A percentile compares a stretch with the other conserved stretches of the same genome.
Evolutionary conservation across 2,888 invertebrate species (phyloP).

Genomic region (Spilosoma lubricipeda): DNA sequence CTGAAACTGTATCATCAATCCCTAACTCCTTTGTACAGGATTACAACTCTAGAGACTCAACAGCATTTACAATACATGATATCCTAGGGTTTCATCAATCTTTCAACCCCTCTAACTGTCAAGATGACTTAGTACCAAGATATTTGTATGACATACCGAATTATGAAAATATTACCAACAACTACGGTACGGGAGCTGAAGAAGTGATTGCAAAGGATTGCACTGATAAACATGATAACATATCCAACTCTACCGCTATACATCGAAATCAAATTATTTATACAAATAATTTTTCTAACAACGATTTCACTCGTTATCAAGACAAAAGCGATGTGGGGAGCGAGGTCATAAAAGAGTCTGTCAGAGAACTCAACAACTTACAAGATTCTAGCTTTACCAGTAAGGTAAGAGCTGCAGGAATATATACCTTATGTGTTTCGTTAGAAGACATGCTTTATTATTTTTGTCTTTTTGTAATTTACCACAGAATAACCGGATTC

Average conservation of each 20-base stretch:
- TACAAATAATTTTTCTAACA: constrained; percentile 66
- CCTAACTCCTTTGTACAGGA: constrained; percentile 75
- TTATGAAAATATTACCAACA: constrained; percentile 77
- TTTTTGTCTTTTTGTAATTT: constrained; percentile 56
- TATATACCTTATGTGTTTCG: constrained; percentile 53
- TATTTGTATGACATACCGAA: constrained; percentile 76
- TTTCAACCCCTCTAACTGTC: constrained; percentile 60
- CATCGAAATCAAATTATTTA: constrained; percentile 69
- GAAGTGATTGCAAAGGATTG: constrained; percentile 68
- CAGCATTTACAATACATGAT: constrained; percentile 82
- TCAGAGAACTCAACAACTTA: constrained; percentile 65
- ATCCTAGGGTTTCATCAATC: constrained; percentile 80
- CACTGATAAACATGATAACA: constrained; percentile 59
- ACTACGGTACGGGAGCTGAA: constrained; percentile 71
- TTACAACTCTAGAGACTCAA: constrained; percentile 82
- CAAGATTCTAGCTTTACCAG: constrained; percentile 74
- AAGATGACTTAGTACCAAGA: constrained; percentile 69
- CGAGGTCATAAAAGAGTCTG: constrained; percentile 69
- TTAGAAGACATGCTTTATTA: constrained; percentile 34
- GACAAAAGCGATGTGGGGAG: constrained; percentile 65
- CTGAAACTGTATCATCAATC: constrained; percentile 68
- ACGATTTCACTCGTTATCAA: constrained; percentile 70
- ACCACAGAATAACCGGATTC: constrained; percentile 79
- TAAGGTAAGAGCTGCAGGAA: constrained; percentile 68
- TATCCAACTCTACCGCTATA: constrained; percentile 56